Base-by-base conservation (phyloP, 2,888 invertebrate species). In the Troides aeacus region DNA sequence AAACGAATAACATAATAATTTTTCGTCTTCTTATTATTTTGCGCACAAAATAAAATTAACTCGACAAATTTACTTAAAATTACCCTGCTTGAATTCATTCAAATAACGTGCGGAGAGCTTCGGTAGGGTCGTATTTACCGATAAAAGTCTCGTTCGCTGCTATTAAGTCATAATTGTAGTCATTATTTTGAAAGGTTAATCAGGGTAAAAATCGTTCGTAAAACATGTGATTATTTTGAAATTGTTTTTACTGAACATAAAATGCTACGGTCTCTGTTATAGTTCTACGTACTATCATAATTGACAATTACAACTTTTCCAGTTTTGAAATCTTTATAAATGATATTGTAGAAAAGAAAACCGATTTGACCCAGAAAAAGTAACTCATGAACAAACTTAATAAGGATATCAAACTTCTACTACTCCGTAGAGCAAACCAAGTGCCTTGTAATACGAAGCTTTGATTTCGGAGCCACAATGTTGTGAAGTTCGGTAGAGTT, bases 31-130 rank as follows among this genome's bases (percentile, higher is more conserved):
- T 46, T 50, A 60, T 53, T 39, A 56, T 56, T 64, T 63, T 39
- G 15, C 39, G 36, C 42, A 64, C n/a, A 7, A 30, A 30, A 65
- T 39, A 12, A 17, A 46, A 63, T 63, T 68, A 30, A 71, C 59
- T 62, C 53, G 53, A 46, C 60, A 65, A 60, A 71, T 62, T 63
- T 50, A 66, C 66, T 71, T 59, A 71, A 68, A 71, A 68, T 62
- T 58, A 68, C 63, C 59, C 56, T 56, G 46, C 66, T 18, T 59
- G 58, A 66, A 66, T 62, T 50, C 53, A 30, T 21, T 59, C 36
- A 58, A 70, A 70, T 66, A 70, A 70, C 36, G 66, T 62, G 62
- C 39, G 21, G 64, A 59, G 58, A 53, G 39, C 62, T 59, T 58
- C 57, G 62, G 23, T 36, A 6, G 46, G 58, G 58, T 62, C 58